A percentile compares a stretch with the other conserved stretches of the same genome.
These are phyloP conservation scores for Parus major DNA, from an alignment of 2,113 vertebrate genomes.

Conservation along the genomic window DNA sequence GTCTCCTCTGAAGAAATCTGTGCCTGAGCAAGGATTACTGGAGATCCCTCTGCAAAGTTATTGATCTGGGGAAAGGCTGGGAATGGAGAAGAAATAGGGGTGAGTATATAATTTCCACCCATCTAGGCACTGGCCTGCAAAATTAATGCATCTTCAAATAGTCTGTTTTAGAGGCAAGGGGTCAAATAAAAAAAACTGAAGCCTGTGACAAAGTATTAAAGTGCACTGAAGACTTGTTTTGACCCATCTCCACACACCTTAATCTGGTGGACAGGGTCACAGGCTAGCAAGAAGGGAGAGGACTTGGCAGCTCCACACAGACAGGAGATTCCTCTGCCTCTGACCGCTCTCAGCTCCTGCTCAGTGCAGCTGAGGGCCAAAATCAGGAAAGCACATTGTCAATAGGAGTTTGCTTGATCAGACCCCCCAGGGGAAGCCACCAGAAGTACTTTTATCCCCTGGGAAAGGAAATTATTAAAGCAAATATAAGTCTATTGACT, in stretches of 20 bases:
- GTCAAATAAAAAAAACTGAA: not conserved
- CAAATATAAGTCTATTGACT: not conserved
- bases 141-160: accelerated
- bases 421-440: not conserved
- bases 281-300: accelerated
- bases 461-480: constrained; percentile 1
- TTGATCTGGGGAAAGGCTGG: not conserved
- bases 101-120: not conserved
- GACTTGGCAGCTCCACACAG: accelerated
- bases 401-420: not conserved
- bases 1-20: not conserved
- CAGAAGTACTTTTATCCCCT: not conserved
- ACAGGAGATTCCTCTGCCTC: accelerated
- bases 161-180: accelerated
- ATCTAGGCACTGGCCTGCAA: accelerated
- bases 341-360: accelerated
- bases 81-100: not conserved
- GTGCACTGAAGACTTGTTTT: not conserved
- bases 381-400: not conserved
- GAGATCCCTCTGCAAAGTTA: not conserved
- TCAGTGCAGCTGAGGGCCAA: not conserved
- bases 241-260: too few species aligned
- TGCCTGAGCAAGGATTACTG: not conserved
- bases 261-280: accelerated
- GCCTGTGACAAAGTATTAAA: not conserved